phyloP scores from a whole-genome alignment of 2,797 vertebrate species.

The Gallinago solitaria region DNA sequence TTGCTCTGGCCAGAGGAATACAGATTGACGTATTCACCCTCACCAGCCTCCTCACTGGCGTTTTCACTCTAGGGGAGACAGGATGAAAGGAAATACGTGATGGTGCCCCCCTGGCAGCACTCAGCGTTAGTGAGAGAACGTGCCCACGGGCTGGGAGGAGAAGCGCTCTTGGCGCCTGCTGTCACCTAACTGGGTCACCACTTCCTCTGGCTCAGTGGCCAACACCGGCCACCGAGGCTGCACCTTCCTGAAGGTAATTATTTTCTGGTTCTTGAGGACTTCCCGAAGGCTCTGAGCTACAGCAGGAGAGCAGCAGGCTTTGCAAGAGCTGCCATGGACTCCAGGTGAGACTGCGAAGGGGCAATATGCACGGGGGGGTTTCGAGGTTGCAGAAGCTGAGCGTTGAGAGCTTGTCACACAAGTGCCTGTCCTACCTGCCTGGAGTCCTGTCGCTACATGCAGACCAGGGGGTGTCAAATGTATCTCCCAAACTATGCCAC shows the following conservation, averaged over 20 bases:
- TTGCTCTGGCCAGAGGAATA: conserved; percentile 93
- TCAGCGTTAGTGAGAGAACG: not conserved
- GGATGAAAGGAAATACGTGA: conserved; percentile 75
- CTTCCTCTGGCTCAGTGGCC: not conserved
- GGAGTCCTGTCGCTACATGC: not conserved
- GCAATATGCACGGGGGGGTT: rapidly evolving
- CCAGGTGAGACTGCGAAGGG: not conserved
- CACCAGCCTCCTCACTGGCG: conserved; percentile 88
- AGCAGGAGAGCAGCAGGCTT: not conserved
- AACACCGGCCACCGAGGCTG: not conserved
- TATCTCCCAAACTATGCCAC: not conserved
- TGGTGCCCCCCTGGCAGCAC: not conserved
- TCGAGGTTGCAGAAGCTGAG: not conserved
- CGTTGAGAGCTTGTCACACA: not conserved
- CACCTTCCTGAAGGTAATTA: not conserved
- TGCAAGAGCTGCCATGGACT: not conserved
- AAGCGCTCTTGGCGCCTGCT: not conserved
- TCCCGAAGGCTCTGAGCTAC: not conserved
- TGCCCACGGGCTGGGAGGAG: not conserved
- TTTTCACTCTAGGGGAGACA: conserved; percentile 91
- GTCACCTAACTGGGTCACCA: not conserved
- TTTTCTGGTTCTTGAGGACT: not conserved
- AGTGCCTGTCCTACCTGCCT: not conserved
- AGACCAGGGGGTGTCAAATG: not conserved
- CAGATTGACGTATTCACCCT: conserved; percentile 97